phyloP scores from a whole-genome alignment of 2,888 invertebrate genomes.

The Zeuzera pyrina region DNA sequence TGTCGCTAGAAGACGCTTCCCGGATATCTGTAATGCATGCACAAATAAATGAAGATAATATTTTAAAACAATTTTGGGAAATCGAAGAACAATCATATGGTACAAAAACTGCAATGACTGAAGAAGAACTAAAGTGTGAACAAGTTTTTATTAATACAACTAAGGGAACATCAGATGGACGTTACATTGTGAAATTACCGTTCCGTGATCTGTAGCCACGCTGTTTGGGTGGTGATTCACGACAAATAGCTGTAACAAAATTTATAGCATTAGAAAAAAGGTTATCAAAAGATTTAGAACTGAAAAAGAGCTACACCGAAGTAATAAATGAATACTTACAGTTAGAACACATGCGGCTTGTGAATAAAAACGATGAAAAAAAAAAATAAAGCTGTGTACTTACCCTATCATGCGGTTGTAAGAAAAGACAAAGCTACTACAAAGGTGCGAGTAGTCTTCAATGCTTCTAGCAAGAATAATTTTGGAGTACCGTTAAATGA shows the following conservation, averaged over 20 bases:
- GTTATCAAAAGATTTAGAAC: slow-evolving; percentile 7
- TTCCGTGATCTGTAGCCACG: slow-evolving; percentile 7
- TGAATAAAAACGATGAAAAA: background rate
- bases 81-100: slow-evolving; percentile 9
- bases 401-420: slow-evolving; percentile 24
- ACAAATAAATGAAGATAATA: slow-evolving; percentile 7
- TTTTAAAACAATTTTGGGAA: slow-evolving; percentile 14
- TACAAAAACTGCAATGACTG: slow-evolving; percentile 3
- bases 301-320: slow-evolving; percentile 13
- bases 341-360: slow-evolving; percentile 12
- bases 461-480: slow-evolving; percentile 16
- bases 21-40: slow-evolving; percentile 5
- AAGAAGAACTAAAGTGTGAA: slow-evolving; percentile 11
- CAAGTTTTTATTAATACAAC: slow-evolving; percentile 6
- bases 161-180: slow-evolving; percentile 10
- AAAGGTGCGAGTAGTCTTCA: slow-evolving; percentile 22
- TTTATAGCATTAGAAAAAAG: slow-evolving; percentile 9
- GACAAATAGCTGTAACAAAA: slow-evolving; percentile 8
- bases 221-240: slow-evolving; percentile 9
- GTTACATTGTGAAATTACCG: slow-evolving; percentile 10
- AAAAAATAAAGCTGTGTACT: slow-evolving; percentile 12
- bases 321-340: slow-evolving; percentile 16
- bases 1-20: background rate
- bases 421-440: slow-evolving; percentile 19
- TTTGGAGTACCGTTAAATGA: too few relatives aligned